These are phyloP conservation scores for Ormyrus labotus DNA, from an alignment of 2,888 invertebrate species.

Conservation along the genomic window DNA sequence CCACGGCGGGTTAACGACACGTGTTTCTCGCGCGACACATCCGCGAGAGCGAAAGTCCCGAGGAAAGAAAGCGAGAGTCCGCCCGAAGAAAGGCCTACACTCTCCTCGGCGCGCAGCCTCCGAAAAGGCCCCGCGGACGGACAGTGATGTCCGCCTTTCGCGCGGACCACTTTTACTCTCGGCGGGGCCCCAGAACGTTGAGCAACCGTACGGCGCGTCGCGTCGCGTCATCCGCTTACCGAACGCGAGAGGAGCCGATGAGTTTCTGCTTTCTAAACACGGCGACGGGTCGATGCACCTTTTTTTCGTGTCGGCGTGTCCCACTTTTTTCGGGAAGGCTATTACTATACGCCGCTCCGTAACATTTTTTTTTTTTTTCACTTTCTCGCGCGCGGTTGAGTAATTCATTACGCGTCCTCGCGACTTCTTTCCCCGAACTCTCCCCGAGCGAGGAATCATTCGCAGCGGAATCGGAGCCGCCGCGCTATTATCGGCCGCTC, in stretches of 20 bases:
- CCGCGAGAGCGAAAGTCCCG: conserved; percentile 26
- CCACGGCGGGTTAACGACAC: not conserved
- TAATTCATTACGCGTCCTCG: not conserved
- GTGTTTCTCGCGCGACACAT: not conserved
- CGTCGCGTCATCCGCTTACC: conserved; percentile 46
- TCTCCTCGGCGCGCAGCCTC: no score
- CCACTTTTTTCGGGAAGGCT: not conserved
- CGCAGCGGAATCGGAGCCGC: not conserved
- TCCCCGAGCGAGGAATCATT: not conserved
- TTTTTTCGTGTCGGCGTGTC: not conserved
- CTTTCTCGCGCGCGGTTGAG: not conserved
- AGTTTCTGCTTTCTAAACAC: conserved; percentile 51
- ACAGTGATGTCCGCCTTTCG: no score
- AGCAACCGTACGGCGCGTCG: conserved; percentile 8
- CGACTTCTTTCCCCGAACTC: not conserved
- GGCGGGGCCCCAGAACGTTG: conserved; percentile 10
- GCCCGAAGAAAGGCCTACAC: not conserved
- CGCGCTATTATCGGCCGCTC: not conserved
- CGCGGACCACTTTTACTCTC: conserved; percentile 52
- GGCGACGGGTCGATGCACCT: conserved; percentile 16
- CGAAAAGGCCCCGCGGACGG: no score
- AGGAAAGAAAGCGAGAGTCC: not conserved
- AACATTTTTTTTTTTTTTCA: not conserved
- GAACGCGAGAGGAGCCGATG: conserved; percentile 14
- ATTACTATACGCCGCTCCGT: no score